These are phyloP conservation scores for Psammodynastes pulverulentus DNA, from an alignment of 2,113 vertebrate genomes.

Conservation along the genomic window DNA sequence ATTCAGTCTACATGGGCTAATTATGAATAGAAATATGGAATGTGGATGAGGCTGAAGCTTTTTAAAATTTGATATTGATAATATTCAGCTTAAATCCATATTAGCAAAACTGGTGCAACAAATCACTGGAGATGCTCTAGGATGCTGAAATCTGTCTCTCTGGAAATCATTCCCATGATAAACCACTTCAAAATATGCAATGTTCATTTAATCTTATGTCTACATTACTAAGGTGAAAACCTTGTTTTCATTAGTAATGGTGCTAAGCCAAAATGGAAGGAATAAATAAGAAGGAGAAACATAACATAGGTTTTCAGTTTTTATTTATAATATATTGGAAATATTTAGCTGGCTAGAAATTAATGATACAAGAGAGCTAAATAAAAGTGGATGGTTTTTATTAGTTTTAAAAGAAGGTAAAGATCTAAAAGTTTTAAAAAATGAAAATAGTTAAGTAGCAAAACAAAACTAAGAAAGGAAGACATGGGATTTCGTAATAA, in stretches of 20 bases:
- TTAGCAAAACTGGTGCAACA: neutral
- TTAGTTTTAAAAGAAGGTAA: neutral
- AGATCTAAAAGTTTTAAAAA: conserved; percentile 24
- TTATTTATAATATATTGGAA: neutral
- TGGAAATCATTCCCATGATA: neutral
- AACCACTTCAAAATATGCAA: neutral
- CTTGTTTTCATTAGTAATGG: neutral
- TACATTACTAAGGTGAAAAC: neutral
- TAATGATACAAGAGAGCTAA: neutral
- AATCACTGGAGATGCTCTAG: neutral
- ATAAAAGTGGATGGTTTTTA: neutral
- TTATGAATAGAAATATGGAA: neutral
- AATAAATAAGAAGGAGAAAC: neutral
- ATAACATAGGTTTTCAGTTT: neutral
- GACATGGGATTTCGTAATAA: neutral
- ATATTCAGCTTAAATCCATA: conserved; percentile 3
- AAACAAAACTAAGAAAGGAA: neutral
- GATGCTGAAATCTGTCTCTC: neutral
- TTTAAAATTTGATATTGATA: conserved; percentile 15
- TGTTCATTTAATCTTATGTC: neutral
- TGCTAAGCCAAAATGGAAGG: neutral
- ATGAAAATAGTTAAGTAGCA: neutral
- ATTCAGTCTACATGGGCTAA: neutral
- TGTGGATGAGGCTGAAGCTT: neutral
- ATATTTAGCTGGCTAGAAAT: neutral